Percentiles rank a stretch among this genome's conserved stretches.
Conservation (phyloP, 1,140 invertebrate genomes). For the Phthorimaea operculella region DNA sequence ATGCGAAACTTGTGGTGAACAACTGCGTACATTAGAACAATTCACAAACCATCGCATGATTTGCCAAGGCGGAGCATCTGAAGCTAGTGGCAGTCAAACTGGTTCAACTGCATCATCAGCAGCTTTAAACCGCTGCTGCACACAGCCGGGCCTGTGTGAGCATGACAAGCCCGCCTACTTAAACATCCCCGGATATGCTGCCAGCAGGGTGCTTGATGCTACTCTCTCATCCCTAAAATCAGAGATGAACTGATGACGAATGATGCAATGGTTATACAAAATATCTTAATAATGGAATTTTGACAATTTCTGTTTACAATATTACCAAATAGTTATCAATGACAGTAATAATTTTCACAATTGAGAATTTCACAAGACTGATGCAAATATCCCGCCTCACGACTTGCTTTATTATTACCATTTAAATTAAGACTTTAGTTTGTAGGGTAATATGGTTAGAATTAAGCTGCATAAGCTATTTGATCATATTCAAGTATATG, state of each 20-base stretch:
- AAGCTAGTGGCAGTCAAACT: conserved; percentile 33
- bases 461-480: conserved; percentile 33
- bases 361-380: conserved; percentile 67
- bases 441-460: conserved; percentile 45
- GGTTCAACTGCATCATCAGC: conserved; percentile 22
- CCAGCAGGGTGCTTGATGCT: conserved; percentile 56
- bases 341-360: conserved; percentile 60
- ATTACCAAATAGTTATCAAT: conserved; percentile 61
- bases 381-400: conserved; percentile 68
- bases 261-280: conserved; percentile 26
- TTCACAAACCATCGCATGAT: conserved; percentile 63
- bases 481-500: conserved; percentile 36
- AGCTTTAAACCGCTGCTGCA: conserved; percentile 53
- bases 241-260: conserved; percentile 59
- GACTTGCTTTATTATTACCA: conserved; percentile 68
- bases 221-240: conserved; percentile 62
- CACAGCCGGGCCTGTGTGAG: conserved; percentile 60
- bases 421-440: conserved; percentile 59
- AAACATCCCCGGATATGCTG: conserved; percentile 63
- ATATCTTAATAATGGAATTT: conserved; percentile 26
- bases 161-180: conserved; percentile 67
- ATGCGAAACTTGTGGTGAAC: conserved; percentile 65
- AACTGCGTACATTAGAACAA: conserved; percentile 62
- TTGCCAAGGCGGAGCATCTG: conserved; percentile 42
- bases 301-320: conserved; percentile 48